Base-by-base conservation (phyloP, 2,888 invertebrate species). In the Eretmocerus hayati region DNA sequence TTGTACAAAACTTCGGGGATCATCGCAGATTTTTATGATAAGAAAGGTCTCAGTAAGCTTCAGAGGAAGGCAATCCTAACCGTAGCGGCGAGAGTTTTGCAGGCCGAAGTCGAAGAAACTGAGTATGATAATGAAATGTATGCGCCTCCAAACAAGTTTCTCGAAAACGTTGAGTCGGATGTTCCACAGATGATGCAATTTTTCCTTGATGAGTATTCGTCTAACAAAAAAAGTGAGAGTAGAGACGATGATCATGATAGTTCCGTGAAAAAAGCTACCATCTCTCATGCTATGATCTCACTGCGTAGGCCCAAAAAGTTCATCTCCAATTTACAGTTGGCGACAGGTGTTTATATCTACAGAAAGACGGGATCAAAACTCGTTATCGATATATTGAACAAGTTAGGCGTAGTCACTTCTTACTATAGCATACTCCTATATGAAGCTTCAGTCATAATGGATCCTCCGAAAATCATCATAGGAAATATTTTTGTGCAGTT, bases 311-410 rank as follows among this genome's bases (percentile, higher is more conserved):
- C 53, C 18, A 8, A n/a, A 33, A 15, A 35, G 23, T 21, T 26
- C 47, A 46, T 46, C 11, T 31, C 40, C 9, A 8, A 13, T 32
- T 31, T 53, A n/a, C 53, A 51, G 26, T 32, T 53, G 13, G 45
- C 47, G 23, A 20, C 48, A 11, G 40, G 41, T 13, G 50, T 46
- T 4, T 50, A 56, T 42, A 18, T 56, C 11, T 38, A 46, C 20
- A 38, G 49, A 32, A 43, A 48, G 32, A 40, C 36, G 13, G 49
- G 45, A 5, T 53, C 49, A 23, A 56, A 42, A 42, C 33, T 49
- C n/a, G 18, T 52, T 9, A 43, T 50, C n/a, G 43, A 56, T 26
- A n/a, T 47, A 35, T 23, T 53, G 6, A 42, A 36, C 4, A 46
- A 42, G 23, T 36, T 48, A 35, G 52, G 53, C 9, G 13, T 48